Conservation (phyloP, 2,888 invertebrate species). For the Eudemis profundana region DNA sequence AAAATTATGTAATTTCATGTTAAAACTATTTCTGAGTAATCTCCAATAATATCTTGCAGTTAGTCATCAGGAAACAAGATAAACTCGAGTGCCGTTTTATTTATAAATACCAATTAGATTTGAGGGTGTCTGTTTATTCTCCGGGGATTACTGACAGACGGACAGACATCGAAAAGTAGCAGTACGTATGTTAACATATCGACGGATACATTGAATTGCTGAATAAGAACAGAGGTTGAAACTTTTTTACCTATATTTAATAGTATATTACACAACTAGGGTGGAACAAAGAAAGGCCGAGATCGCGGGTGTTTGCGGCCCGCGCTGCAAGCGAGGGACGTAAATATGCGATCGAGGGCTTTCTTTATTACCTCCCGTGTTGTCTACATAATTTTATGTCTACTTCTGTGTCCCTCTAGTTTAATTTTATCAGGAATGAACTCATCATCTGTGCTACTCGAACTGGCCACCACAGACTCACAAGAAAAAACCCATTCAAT, state of each 20-base stretch:
- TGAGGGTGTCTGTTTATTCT: slow-evolving; percentile 35
- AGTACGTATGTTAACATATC: slow-evolving; percentile 10
- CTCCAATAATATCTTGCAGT: slow-evolving; percentile 14
- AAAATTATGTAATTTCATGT: background rate
- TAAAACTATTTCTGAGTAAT: background rate
- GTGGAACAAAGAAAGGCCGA: too few species aligned
- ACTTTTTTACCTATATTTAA: too few species aligned
- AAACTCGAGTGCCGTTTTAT: slow-evolving; percentile 26
- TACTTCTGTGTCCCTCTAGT: too few species aligned
- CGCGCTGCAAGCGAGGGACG: too few species aligned
- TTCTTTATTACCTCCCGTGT: too few species aligned
- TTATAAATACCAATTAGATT: slow-evolving; percentile 30
- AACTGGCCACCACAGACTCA: slow-evolving; percentile 15
- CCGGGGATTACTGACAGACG: slow-evolving; percentile 29
- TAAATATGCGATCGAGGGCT: too few species aligned
- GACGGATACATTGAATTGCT: background rate
- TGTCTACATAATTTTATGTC: too few species aligned
- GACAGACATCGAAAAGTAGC: slow-evolving; percentile 16
- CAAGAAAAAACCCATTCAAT: slow-evolving; percentile 37
- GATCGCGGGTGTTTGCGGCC: too few species aligned
- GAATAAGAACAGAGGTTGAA: background rate
- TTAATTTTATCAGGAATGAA: background rate
- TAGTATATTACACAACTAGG: too few species aligned
- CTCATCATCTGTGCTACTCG: background rate
- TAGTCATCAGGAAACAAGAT: slow-evolving; percentile 27